Percentiles rank a stretch among this genome's conserved stretches.
phyloP scores from a whole-genome alignment of 2,113 vertebrate genomes.

The Mobula hypostoma region DNA sequence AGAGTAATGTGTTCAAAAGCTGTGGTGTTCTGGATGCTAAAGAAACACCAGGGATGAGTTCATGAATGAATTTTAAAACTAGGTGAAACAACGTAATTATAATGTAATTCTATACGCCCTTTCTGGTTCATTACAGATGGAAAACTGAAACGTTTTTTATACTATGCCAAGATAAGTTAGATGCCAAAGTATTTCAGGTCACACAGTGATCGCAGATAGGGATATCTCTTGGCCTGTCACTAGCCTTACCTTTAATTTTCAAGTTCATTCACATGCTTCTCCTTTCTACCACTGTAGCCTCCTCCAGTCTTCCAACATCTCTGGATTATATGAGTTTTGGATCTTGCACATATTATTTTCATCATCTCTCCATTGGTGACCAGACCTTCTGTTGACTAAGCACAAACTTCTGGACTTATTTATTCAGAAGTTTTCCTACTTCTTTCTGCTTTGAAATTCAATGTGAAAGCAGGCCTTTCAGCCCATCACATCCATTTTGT shows the following conservation, averaged over 20 bases:
- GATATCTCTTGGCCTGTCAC: too few relatives aligned
- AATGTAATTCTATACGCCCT: not conserved
- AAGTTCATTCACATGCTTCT: not conserved
- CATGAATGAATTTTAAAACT: not conserved
- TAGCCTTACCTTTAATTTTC: not conserved
- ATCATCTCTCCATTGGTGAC: not conserved
- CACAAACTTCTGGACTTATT: not conserved
- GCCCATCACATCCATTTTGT: too few relatives aligned
- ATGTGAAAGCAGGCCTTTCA: too few relatives aligned
- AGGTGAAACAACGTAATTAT: not conserved
- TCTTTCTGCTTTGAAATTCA: not conserved
- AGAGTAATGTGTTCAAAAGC: not conserved
- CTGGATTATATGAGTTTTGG: not conserved
- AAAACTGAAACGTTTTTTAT: not conserved
- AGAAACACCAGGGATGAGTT: not conserved
- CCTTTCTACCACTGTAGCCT: not conserved
- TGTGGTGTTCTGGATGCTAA: not conserved
- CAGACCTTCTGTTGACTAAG: not conserved
- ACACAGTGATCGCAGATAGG: not conserved
- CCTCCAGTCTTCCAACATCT: not conserved
- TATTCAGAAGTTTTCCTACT: not conserved
- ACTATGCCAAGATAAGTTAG: not conserved
- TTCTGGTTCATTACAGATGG: not conserved
- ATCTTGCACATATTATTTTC: not conserved
- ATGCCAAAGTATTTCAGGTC: not conserved